phyloP scores from a whole-genome alignment of 1,140 invertebrate genomes.

The Proctacanthus coquilletti region DNA sequence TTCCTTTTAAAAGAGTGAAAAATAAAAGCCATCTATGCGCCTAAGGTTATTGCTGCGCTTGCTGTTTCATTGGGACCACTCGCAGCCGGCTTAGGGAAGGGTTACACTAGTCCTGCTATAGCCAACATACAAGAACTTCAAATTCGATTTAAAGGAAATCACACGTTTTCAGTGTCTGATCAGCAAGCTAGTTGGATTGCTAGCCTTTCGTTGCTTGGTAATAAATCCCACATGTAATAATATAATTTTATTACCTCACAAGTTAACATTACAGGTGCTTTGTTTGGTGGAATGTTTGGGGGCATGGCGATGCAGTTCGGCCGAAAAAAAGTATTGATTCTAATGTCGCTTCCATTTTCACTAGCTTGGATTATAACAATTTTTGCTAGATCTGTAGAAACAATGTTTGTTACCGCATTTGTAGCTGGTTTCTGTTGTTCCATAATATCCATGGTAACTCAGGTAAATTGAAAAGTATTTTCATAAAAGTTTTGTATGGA shows the following conservation, averaged over 20 bases:
- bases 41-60: conserved; percentile 58
- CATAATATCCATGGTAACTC: conserved; percentile 64
- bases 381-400: conserved; percentile 53
- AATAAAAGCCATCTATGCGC: too few relatives aligned
- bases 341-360: conserved; percentile 59
- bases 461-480: too few relatives aligned
- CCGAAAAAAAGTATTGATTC: conserved; percentile 49
- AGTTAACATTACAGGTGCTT: conserved; percentile 33
- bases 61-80: conserved; percentile 68
- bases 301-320: conserved; percentile 65
- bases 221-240: conserved; percentile 6
- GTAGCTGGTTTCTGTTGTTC: conserved; percentile 67
- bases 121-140: conserved; percentile 55
- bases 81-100: conserved; percentile 67
- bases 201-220: conserved; percentile 58
- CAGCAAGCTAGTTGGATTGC: conserved; percentile 75
- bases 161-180: conserved; percentile 45
- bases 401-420: conserved; percentile 70
- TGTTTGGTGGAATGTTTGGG: conserved; percentile 67
- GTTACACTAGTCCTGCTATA: conserved; percentile 70
- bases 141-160: conserved; percentile 16
- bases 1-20: conserved; percentile 22
- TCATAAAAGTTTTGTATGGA: background rate
- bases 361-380: conserved; percentile 64
- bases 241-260: too few relatives aligned